A percentile compares a stretch with the other conserved stretches of the same genome.
phyloP scores from a whole-genome alignment of 2,888 invertebrate genomes.

The Drosophila mayaguana region DNA sequence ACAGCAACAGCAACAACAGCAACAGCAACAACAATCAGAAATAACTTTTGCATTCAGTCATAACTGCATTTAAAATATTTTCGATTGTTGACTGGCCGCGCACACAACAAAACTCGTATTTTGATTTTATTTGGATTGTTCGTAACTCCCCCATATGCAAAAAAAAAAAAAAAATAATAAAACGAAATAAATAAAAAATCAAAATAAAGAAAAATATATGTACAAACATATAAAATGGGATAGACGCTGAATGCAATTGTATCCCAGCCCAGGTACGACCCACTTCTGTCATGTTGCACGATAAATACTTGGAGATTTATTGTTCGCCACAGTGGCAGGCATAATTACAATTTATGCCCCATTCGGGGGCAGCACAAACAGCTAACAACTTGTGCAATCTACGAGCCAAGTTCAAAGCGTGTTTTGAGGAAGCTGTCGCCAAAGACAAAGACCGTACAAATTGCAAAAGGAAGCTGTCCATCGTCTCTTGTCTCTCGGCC shows the following conservation, averaged over 20 bases:
- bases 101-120: conserved; percentile 15
- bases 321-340: conserved; percentile 76
- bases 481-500: conserved; percentile 33
- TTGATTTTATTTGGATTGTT: conserved; percentile 35
- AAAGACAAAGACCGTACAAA: conserved; percentile 71
- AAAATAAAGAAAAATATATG: not conserved
- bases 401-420: conserved; percentile 71
- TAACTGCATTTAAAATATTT: conserved; percentile 74
- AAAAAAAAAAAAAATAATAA: conserved; percentile 7
- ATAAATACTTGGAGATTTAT: conserved; percentile 77
- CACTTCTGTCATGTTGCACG: conserved; percentile 79
- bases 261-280: conserved; percentile 60
- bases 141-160: conserved; percentile 34
- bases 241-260: conserved; percentile 46
- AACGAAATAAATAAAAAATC: not conserved
- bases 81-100: conserved; percentile 33
- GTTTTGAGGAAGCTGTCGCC: conserved; percentile 77
- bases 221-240: conserved; percentile 18
- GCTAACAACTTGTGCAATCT: conserved; percentile 53
- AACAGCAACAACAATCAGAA: conserved; percentile 36
- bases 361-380: conserved; percentile 42
- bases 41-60: conserved; percentile 77
- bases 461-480: conserved; percentile 69
- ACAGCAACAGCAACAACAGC: conserved; percentile 20
- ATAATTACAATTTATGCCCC: conserved; percentile 79